Evolutionary conservation across 2,113 vertebrate species (phyloP), one percentile per base, ranked within the genome.

Genomic region (Odocoileus virginianus): DNA sequence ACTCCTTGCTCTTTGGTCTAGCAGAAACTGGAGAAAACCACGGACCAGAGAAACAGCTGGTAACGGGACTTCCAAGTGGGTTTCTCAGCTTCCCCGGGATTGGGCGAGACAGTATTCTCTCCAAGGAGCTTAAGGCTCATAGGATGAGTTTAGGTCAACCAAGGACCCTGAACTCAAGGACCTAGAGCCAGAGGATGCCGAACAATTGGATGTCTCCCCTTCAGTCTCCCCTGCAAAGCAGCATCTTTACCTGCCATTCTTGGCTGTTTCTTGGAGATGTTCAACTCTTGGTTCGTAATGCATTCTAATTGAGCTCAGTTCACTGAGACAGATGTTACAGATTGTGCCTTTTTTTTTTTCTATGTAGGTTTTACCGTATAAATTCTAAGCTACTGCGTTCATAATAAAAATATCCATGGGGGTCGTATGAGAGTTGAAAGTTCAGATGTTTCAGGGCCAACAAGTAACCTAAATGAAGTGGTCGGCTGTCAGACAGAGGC

Each of bases 401-500:
- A 86, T 61, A 36, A 60, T 25, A 84, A 55, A 82, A 23, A 45
- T 21, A 25, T 21, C 45, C 17, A 27, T 14, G 9, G 25, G 9
- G 15, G 23, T 47, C 55, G 30, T 14, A 27, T 2, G 25, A 55
- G n/a, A 83, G 19, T 47, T 40, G 43, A 60, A 78, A 79, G 9
- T 25, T 52, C 45, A 82, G 67, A 58, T 17, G 15, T 52, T 64
- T 14, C 6, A 83, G 47, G 27, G 21, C 27, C 71, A 52, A 25
- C 45, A n/a, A 55, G 54, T 8, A n/a, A 74, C 28, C 54, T 40
- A n/a, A 17, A 8, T 12, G 61, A 40, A 23, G 6, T 5, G 5
- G 19, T 8, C 2, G 0, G 40, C 6, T 13, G 5, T 33, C 23
- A 58, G 27, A 52, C 40, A 33, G 21, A 1, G 2, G 86, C 7